phyloP scores from a whole-genome alignment of 1,140 invertebrate species.

The Cotesia chilonis region DNA sequence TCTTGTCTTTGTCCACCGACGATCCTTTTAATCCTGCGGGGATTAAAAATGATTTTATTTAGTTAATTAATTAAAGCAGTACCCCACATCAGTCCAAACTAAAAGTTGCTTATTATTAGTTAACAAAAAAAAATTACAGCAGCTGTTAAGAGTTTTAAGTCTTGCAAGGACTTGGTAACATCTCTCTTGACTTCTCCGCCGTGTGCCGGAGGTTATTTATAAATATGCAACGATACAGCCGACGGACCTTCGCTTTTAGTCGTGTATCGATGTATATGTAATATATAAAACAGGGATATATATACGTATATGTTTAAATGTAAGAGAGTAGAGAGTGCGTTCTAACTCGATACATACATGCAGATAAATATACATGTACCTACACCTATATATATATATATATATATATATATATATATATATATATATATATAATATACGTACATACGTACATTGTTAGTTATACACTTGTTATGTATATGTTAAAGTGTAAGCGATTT shows the following conservation, averaged over 20 bases:
- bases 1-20: too few species aligned
- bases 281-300: neutral
- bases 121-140: slow-evolving; percentile 5
- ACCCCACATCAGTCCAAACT: too few species aligned
- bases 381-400: too few species aligned
- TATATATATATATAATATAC: too few species aligned
- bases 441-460: too few species aligned
- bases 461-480: too few species aligned
- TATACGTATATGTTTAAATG: neutral
- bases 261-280: neutral
- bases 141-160: slow-evolving; percentile 12
- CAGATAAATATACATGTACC: too few species aligned
- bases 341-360: neutral
- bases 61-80: neutral
- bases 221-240: slow-evolving; percentile 44
- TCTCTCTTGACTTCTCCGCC: slow-evolving; percentile 19
- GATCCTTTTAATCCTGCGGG: too few species aligned
- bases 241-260: slow-evolving; percentile 52
- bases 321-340: neutral
- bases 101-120: neutral
- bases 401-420: too few species aligned
- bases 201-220: slow-evolving; percentile 40
- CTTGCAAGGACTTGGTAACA: slow-evolving; percentile 26
- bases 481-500: neutral
- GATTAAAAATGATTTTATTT: neutral